These are phyloP conservation scores for Aleiodes testaceus DNA, from an alignment of 2,888 invertebrate genomes.

Conservation along the genomic window DNA sequence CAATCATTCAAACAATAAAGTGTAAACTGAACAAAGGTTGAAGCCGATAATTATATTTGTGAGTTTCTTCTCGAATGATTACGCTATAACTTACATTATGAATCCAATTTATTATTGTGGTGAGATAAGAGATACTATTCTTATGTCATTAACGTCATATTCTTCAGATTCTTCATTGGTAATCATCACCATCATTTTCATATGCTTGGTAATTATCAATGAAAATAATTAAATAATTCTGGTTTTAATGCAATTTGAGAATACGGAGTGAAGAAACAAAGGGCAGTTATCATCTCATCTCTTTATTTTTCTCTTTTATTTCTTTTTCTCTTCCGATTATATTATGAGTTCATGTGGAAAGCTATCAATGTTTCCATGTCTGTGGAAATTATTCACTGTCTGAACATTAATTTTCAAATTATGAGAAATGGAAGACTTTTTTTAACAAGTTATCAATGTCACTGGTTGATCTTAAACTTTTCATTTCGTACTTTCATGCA, in stretches of 20 bases:
- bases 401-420: neutral
- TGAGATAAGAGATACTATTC: neutral
- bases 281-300: slow-evolving; percentile 6
- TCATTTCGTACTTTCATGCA: neutral
- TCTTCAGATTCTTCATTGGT: neutral
- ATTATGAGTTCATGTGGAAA: slow-evolving; percentile 2
- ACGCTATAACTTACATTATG: neutral
- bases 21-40: slow-evolving; percentile 46
- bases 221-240: too few species aligned
- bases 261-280: neutral
- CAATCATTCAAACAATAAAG: slow-evolving; percentile 38
- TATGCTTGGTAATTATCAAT: neutral
- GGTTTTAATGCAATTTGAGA: neutral
- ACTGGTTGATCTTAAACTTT: neutral
- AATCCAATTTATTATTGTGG: neutral
- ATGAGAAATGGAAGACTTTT: neutral
- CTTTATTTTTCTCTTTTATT: neutral
- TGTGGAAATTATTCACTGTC: neutral
- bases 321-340: neutral
- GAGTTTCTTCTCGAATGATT: neutral
- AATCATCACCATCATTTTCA: neutral
- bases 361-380: neutral
- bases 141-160: neutral
- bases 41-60: slow-evolving; percentile 28
- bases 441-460: neutral